phyloP scores from a whole-genome alignment of 2,888 invertebrate genomes.

The Plagodis pulveraria region DNA sequence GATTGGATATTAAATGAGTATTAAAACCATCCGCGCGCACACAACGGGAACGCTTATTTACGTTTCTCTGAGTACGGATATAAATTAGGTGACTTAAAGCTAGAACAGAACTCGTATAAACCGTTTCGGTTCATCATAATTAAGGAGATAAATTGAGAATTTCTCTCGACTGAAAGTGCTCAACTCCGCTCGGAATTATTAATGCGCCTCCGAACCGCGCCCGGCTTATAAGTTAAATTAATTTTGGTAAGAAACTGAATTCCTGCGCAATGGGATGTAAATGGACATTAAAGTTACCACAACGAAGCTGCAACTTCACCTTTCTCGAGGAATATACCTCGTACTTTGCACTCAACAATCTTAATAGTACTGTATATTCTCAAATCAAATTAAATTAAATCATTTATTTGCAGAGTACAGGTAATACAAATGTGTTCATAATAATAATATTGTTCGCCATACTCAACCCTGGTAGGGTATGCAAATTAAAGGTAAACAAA shows the following conservation, averaged over 20 bases:
- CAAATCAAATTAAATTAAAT: too few species aligned
- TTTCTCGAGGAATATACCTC: too few species aligned
- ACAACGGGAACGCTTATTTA: neutral
- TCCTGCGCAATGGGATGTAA: neutral
- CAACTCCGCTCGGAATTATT: slow-evolving; percentile 1
- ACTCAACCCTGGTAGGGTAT: too few species aligned
- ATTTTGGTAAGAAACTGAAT: neutral
- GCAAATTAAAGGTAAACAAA: too few species aligned
- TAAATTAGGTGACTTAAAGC: slow-evolving; percentile 4
- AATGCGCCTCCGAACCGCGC: neutral
- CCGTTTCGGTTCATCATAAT: slow-evolving; percentile 10
- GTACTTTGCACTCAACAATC: too few species aligned
- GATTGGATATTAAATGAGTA: too few species aligned
- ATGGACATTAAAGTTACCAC: neutral
- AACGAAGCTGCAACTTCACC: too few species aligned
- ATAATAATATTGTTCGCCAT: too few species aligned
- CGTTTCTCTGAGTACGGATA: slow-evolving; percentile 1
- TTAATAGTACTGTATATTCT: too few species aligned
- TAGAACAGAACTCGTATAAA: slow-evolving; percentile 3
- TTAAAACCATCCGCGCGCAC: too few species aligned
- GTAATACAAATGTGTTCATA: too few species aligned
- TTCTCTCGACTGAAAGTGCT: neutral
- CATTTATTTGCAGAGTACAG: too few species aligned
- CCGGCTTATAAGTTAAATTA: neutral
- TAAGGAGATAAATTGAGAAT: slow-evolving; percentile 9